Evolutionary conservation across 1,140 invertebrate genomes (phyloP).

Genomic region (Drosophila gunungcola): DNA sequence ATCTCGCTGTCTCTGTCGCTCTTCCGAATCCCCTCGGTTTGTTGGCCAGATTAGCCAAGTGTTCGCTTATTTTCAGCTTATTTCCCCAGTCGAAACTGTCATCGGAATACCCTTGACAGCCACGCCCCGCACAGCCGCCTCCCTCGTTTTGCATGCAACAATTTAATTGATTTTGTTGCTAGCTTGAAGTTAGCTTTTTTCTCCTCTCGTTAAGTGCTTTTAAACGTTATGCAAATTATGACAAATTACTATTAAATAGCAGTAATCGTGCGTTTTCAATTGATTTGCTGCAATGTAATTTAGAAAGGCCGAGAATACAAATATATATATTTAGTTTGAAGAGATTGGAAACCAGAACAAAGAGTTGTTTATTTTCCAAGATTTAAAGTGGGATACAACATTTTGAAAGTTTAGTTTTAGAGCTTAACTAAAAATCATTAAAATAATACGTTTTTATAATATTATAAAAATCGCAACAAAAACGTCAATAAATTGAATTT

Average conservation of each 20-base stretch:
- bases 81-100: constrained; percentile 26
- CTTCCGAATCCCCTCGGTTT: neutral
- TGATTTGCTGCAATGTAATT: constrained; percentile 48
- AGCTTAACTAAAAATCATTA: no score
- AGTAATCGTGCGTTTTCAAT: constrained; percentile 64
- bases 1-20: neutral
- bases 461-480: no score
- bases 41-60: constrained; percentile 29
- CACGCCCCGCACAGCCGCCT: neutral
- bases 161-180: constrained; percentile 73
- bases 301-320: constrained; percentile 1
- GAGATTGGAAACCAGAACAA: neutral
- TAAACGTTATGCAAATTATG: constrained; percentile 79
- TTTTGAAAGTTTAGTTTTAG: no score
- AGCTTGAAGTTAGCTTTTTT: constrained; percentile 22
- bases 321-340: constrained; percentile 5
- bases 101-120: constrained; percentile 52
- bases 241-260: constrained; percentile 79
- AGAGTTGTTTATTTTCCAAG: neutral
- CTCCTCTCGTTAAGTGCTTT: constrained; percentile 63
- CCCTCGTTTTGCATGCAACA: constrained; percentile 44
- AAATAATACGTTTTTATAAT: no score
- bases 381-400: no score
- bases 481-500: no score
- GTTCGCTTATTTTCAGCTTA: constrained; percentile 12